Conservation (phyloP, 2,888 invertebrate genomes). For the Trachelus iudaicus region DNA sequence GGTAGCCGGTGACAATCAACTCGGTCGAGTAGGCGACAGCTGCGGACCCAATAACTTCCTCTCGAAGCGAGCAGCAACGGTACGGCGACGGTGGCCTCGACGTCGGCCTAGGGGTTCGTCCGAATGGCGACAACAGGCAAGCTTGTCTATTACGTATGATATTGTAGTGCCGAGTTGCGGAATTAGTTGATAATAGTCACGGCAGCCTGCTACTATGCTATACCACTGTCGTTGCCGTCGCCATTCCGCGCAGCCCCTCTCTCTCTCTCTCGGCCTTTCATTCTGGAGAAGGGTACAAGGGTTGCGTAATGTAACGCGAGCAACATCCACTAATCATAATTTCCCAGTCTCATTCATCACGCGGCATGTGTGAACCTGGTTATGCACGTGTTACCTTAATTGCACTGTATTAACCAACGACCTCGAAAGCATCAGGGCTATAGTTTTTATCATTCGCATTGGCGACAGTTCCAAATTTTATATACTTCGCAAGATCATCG, state of each 20-base stretch:
- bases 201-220: slow-evolving; percentile 11
- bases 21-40: slow-evolving; percentile 58
- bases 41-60: slow-evolving; percentile 63
- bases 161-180: slow-evolving; percentile 10
- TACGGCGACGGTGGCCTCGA: slow-evolving; percentile 19
- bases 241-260: slow-evolving; percentile 1
- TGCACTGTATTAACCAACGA: slow-evolving; percentile 42
- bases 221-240: neutral
- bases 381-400: slow-evolving; percentile 50
- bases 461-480: neutral
- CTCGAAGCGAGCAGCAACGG: slow-evolving; percentile 32
- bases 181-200: slow-evolving; percentile 26
- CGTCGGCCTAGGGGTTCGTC: slow-evolving; percentile 13
- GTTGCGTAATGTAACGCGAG: slow-evolving; percentile 11
- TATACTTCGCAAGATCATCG: neutral
- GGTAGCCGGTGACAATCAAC: slow-evolving; percentile 63
- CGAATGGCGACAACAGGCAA: slow-evolving; percentile 18
- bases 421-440: neutral
- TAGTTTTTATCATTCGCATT: neutral
- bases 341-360: slow-evolving; percentile 49
- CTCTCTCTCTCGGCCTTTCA: neutral
- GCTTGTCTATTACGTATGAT: slow-evolving; percentile 29
- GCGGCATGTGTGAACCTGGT: slow-evolving; percentile 48
- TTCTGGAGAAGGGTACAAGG: slow-evolving; percentile 3
- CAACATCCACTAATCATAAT: slow-evolving; percentile 46